These are phyloP conservation scores for Yponomeuta plumbellus DNA, from an alignment of 2,888 invertebrate genomes.

Conservation along the genomic window DNA sequence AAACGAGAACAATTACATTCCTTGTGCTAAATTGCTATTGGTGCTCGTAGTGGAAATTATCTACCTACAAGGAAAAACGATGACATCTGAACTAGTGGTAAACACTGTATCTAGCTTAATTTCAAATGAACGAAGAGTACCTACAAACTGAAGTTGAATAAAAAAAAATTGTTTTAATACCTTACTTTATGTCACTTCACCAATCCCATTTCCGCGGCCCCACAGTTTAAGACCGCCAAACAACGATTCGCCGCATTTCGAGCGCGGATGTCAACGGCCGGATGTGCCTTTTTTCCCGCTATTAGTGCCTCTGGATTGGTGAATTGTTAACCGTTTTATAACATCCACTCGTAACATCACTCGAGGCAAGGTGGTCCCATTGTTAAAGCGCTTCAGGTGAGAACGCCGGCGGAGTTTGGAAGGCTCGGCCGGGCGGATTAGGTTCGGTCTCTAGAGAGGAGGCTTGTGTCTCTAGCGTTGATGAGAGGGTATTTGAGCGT, in stretches of 20 bases:
- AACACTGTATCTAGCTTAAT: too few species aligned
- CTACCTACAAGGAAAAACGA: too few species aligned
- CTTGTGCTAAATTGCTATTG: too few species aligned
- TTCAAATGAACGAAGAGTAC: too few species aligned
- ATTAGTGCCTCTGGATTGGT: slow-evolving; percentile 74
- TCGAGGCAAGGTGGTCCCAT: slow-evolving; percentile 69
- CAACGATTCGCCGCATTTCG: slow-evolving; percentile 45
- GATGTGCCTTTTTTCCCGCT: slow-evolving; percentile 58
- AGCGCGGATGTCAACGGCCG: slow-evolving; percentile 69
- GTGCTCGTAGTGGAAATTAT: too few species aligned
- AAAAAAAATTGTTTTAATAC: too few species aligned
- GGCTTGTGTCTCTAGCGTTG: slow-evolving; percentile 20
- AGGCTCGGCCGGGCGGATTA: slow-evolving; percentile 42
- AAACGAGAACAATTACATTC: too few species aligned
- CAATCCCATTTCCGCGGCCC: not conserved
- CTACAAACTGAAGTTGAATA: too few species aligned
- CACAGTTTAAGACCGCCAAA: slow-evolving; percentile 16
- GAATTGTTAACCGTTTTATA: slow-evolving; percentile 66
- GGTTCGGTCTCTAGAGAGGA: slow-evolving; percentile 36
- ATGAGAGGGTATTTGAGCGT: too few species aligned
- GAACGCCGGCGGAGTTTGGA: slow-evolving; percentile 31
- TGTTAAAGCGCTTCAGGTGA: slow-evolving; percentile 47
- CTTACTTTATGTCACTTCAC: too few species aligned
- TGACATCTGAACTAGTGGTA: too few species aligned
- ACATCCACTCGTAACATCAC: slow-evolving; percentile 68